These are phyloP conservation scores for Machimus rusticus DNA, from an alignment of 2,888 invertebrate genomes.

Conservation along the genomic window DNA sequence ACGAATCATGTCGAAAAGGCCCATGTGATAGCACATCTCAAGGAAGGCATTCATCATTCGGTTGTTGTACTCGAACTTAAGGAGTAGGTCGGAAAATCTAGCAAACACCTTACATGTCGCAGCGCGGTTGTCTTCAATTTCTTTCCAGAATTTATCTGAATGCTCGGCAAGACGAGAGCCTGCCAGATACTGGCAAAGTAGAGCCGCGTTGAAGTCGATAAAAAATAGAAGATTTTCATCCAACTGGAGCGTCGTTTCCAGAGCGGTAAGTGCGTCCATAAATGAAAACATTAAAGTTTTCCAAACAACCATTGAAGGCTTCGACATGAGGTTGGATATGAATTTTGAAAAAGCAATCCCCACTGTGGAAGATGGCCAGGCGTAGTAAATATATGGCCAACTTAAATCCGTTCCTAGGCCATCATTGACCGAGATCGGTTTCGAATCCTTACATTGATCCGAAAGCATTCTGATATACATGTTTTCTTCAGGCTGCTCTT, in stretches of 20 bases:
- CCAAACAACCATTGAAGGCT: conserved; percentile 60
- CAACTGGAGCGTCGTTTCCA: conserved; percentile 8
- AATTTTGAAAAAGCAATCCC: conserved; percentile 57
- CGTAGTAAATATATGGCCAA: conserved; percentile 52
- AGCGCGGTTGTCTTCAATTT: conserved; percentile 51
- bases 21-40: conserved; percentile 55
- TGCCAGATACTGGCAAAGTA: conserved; percentile 57
- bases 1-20: conserved; percentile 54
- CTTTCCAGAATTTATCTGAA: conserved; percentile 53
- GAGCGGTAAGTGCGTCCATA: conserved; percentile 33
- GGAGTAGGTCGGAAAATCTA: conserved; percentile 55
- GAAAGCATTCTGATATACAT: conserved; percentile 51
- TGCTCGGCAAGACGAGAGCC: conserved; percentile 59
- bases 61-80: conserved; percentile 57
- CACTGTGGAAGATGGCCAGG: conserved; percentile 57
- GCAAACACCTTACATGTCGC: conserved; percentile 53
- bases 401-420: neutral
- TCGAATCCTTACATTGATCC: conserved; percentile 49
- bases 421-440: neutral
- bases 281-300: conserved; percentile 56
- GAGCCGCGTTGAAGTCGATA: conserved; percentile 56
- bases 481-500: neutral
- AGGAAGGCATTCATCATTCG: conserved; percentile 59
- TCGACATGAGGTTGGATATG: conserved; percentile 56
- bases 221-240: conserved; percentile 54